Evolutionary conservation across 1,140 invertebrate species (phyloP).

Genomic region (Lasioglossum baleicum): DNA sequence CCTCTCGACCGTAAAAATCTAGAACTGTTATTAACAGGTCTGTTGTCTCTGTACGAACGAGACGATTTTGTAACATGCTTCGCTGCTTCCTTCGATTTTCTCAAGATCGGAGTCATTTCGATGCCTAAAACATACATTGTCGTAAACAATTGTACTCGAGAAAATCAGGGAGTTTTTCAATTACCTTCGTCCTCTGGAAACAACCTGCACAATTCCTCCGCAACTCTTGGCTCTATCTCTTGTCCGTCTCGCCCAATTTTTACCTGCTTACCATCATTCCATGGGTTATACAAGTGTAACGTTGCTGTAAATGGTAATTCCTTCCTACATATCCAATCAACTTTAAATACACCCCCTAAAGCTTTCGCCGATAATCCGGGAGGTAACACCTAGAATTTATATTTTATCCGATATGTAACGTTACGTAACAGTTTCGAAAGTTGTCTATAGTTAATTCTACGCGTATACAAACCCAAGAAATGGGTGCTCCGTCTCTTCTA

Average conservation of each 20-base stretch:
- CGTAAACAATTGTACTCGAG: background rate
- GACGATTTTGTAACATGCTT: constrained; percentile 79
- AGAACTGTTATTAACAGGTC: constrained; percentile 80
- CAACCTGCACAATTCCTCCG: constrained; percentile 95
- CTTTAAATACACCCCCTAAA: constrained; percentile 95
- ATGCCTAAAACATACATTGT: constrained; percentile 79
- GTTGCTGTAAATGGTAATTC: constrained; percentile 96
- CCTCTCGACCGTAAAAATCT: constrained; percentile 79
- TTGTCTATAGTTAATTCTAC: background rate
- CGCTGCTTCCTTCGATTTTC: constrained; percentile 92
- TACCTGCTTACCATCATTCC: constrained; percentile 99
- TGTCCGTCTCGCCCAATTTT: constrained; percentile 99
- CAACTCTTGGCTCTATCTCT: constrained; percentile 97
- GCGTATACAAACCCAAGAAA: constrained; percentile 89
- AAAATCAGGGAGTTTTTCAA: background rate
- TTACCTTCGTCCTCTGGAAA: constrained; percentile 94
- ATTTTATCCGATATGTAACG: background rate
- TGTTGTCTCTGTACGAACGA: constrained; percentile 80
- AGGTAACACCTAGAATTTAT: constrained; percentile 83
- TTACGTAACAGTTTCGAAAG: constrained; percentile 1
- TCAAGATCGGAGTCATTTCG: constrained; percentile 93
- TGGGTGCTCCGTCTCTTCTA: constrained; percentile 91
- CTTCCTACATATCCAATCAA: constrained; percentile 98
- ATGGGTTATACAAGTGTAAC: constrained; percentile 96
- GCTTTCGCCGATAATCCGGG: constrained; percentile 95